A percentile compares a stretch with the other conserved stretches of the same genome.
phyloP scores from a whole-genome alignment of 2,113 vertebrate species.

The Illadopsis cleaveri region DNA sequence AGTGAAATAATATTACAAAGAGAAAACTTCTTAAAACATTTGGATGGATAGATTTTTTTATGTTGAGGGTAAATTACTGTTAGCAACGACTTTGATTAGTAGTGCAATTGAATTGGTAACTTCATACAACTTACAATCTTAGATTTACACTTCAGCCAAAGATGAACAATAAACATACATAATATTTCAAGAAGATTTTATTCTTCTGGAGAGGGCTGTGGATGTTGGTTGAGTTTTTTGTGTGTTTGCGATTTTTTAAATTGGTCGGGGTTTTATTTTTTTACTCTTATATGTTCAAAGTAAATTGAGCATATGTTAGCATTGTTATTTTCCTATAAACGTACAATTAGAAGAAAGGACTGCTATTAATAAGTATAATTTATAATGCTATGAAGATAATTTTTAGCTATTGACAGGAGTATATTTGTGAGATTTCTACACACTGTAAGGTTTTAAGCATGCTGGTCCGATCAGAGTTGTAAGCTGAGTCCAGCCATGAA shows the following conservation, averaged over 20 bases:
- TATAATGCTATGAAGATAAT: background rate
- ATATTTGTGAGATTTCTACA: background rate
- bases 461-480: slow-evolving; percentile 38
- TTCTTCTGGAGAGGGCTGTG: background rate
- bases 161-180: background rate
- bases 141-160: background rate
- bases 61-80: background rate
- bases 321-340: background rate
- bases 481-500: slow-evolving; percentile 77
- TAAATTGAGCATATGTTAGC: background rate
- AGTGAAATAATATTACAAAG: background rate
- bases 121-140: background rate
- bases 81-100: background rate
- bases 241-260: background rate
- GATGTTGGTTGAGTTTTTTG: background rate
- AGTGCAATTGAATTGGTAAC: background rate
- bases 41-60: background rate
- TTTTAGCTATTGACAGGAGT: background rate
- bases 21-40: background rate
- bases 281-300: background rate
- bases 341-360: background rate
- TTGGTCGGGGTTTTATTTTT: background rate
- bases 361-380: background rate
- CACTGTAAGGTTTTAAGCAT: background rate
- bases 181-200: background rate